Conservation (phyloP, 2,113 vertebrate genomes). For the Grantiella picta region DNA sequence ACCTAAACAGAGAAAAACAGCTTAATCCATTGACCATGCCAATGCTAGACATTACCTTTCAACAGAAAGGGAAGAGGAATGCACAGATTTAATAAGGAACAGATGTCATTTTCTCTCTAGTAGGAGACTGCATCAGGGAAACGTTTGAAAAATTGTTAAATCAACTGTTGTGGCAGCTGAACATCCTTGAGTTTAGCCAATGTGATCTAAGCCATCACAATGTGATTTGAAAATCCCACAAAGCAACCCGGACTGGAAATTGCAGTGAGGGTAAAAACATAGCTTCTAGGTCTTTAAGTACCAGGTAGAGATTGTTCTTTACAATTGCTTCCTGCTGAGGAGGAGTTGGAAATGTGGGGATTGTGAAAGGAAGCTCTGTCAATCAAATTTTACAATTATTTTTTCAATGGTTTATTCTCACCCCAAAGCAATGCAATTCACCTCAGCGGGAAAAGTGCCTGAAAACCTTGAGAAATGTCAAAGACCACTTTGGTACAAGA, state of each 20-base stretch:
- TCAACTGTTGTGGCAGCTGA: slow-evolving; percentile 21
- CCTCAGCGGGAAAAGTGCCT: not conserved
- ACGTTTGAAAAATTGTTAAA: slow-evolving; percentile 30
- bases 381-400: slow-evolving; percentile 50
- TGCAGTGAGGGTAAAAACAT: slow-evolving; percentile 10
- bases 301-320: slow-evolving; percentile 35
- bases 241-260: slow-evolving; percentile 35
- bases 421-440: slow-evolving; percentile 44
- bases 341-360: not conserved
- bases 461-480: slow-evolving; percentile 40
- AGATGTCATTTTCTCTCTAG: not conserved
- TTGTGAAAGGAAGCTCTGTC: slow-evolving; percentile 19
- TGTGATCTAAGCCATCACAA: slow-evolving; percentile 18
- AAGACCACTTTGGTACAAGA: not conserved
- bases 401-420: slow-evolving; percentile 39
- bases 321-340: slow-evolving; percentile 24
- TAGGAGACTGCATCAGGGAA: not conserved
- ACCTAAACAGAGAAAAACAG: not conserved
- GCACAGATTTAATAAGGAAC: not conserved
- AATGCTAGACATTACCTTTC: not conserved
- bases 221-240: slow-evolving; percentile 33
- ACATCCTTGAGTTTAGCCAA: slow-evolving; percentile 31
- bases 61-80: not conserved
- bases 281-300: slow-evolving; percentile 32
- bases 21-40: not conserved